phyloP scores from a whole-genome alignment of 2,113 vertebrate genomes.

The Platysternon megacephalum region DNA sequence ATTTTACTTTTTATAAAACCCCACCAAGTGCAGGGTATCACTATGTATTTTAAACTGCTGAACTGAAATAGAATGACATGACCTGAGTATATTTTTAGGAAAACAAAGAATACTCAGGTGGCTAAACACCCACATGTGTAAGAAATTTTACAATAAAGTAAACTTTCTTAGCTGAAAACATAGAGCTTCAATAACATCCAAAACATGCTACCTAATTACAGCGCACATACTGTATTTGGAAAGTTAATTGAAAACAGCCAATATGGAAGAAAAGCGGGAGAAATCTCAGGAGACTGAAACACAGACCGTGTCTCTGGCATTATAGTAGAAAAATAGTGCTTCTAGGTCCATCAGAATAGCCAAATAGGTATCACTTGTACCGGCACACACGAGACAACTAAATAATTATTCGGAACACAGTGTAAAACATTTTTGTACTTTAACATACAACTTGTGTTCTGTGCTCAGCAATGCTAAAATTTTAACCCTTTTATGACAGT shows the following conservation, averaged over 20 bases:
- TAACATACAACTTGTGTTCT: background rate
- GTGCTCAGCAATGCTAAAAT: background rate
- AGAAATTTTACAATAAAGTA: background rate
- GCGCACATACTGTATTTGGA: background rate
- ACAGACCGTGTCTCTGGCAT: background rate
- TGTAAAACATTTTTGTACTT: background rate
- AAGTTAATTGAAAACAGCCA: constrained; percentile 24
- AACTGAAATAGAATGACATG: accelerated
- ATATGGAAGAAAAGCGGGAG: background rate
- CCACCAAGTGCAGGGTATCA: background rate
- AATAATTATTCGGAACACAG: background rate
- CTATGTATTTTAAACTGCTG: accelerated
- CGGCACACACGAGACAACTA: background rate
- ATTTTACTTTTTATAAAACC: accelerated
- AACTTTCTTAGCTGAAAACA: constrained; percentile 3
- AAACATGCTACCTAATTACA: background rate
- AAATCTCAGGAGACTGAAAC: background rate
- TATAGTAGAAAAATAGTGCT: background rate
- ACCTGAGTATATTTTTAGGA: background rate
- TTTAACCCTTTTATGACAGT: background rate
- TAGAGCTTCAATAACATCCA: background rate
- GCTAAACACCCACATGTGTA: background rate
- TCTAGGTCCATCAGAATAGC: background rate
- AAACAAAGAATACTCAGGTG: background rate
- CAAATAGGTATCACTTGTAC: background rate